Evolutionary conservation across 2,888 invertebrate genomes (phyloP).

Genomic region (Mactromeris polynyma): DNA sequence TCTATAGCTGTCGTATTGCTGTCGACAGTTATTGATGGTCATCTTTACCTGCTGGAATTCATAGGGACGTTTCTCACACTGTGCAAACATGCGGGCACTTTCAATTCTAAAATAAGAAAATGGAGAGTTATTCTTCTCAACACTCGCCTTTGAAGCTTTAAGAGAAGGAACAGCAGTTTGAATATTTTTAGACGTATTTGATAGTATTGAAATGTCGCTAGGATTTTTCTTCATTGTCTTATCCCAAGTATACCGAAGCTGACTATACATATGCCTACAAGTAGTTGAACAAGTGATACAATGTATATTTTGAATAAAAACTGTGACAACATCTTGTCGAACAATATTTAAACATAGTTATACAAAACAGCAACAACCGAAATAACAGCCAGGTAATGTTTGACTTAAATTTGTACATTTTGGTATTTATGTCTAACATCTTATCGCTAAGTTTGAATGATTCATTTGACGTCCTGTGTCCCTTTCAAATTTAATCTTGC

Average conservation of each 20-base stretch:
- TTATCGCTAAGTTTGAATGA: neutral
- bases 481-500: constrained; percentile 25
- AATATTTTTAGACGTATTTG: neutral
- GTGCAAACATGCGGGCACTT: constrained; percentile 30
- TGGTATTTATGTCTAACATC: neutral
- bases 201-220: neutral
- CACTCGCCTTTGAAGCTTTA: neutral
- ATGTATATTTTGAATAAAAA: constrained; percentile 11
- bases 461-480: neutral
- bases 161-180: neutral
- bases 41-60: constrained; percentile 39
- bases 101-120: constrained; percentile 3
- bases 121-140: neutral
- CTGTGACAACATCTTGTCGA: constrained; percentile 4
- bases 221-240: neutral
- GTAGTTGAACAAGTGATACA: constrained; percentile 4
- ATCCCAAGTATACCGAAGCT: neutral
- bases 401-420: constrained; percentile 11
- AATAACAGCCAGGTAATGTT: neutral
- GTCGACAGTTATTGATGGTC: constrained; percentile 55
- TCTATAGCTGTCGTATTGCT: constrained; percentile 56
- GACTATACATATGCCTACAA: neutral
- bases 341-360: constrained; percentile 18
- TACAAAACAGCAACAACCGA: neutral
- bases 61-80: constrained; percentile 34